These are phyloP conservation scores for Peromyscus polionotus DNA, from an alignment of 2,113 vertebrate genomes.

Conservation along the genomic window DNA sequence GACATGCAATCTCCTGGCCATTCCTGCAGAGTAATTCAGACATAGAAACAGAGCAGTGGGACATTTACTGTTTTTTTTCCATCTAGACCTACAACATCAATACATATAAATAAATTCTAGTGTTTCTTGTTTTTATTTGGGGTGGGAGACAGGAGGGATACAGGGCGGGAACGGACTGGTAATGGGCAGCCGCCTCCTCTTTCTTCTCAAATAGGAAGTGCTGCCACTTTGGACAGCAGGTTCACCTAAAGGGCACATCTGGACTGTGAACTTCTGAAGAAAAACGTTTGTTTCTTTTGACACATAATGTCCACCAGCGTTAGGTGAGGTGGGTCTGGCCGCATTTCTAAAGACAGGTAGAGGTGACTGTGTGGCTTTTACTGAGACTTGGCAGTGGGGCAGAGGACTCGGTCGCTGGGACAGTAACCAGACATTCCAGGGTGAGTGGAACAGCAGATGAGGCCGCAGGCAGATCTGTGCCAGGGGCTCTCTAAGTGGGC, in stretches of 20 bases:
- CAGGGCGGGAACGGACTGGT: conserved; percentile 66
- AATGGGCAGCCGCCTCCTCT: conserved; percentile 70
- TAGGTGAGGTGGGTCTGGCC: conserved; percentile 56
- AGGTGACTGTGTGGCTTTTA: conserved; percentile 49
- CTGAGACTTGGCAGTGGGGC: conserved; percentile 62
- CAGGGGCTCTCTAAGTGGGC: conserved; percentile 43
- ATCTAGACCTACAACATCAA: conserved; percentile 92
- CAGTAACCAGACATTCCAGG: background rate
- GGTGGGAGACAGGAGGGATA: conserved; percentile 55
- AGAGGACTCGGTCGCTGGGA: conserved; percentile 42
- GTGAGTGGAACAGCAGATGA: background rate
- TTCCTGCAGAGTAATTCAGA: conserved; percentile 89
- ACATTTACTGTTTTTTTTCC: conserved; percentile 87
- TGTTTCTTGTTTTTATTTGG: conserved; percentile 86
- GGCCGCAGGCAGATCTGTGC: background rate
- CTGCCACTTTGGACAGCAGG: conserved; percentile 79
- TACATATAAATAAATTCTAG: conserved; percentile 93
- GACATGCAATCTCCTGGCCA: conserved; percentile 88
- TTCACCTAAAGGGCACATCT: conserved; percentile 74
- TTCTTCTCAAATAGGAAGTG: conserved; percentile 78
- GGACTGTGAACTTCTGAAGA: conserved; percentile 68
- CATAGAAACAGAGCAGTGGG: conserved; percentile 91
- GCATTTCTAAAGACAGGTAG: conserved; percentile 69
- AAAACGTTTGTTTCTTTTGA: conserved; percentile 70
- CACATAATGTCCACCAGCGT: conserved; percentile 30